Base-by-base conservation (phyloP, 2,797 vertebrate genomes). In the Pyrocephalus nanus region DNA sequence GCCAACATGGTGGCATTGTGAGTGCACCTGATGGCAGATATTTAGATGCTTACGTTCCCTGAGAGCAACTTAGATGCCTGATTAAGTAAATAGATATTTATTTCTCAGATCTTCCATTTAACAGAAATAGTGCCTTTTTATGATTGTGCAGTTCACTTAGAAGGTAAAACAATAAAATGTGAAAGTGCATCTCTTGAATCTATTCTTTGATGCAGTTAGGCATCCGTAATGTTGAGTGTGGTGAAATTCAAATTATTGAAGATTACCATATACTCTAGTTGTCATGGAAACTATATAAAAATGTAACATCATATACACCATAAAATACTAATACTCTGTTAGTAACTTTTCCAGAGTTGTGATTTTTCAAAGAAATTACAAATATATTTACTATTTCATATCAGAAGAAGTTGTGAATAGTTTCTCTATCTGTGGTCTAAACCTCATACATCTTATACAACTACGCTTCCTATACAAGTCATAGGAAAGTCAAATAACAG, bases 221-320 rank as follows among this genome's bases (percentile, higher is more conserved):
- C 12, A 71, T 64, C 2, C 40, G 53, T 32, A 83, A 77, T 45
- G 18, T 15, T 67, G 48, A 79, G 18, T 42, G 53, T 8, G 43
- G 36, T 64, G 23, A 95, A 92, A 74, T 67, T 32, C 18, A 83
- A 74, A 71, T 82, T 77, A 57, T 80, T 83, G 70, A 64, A 86
- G 20, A 57, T 60, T 76, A 91, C 12, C 2, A 60, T 76, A 74
- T 83, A 16, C 9, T 88, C 34, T 43, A 13, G 61, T 90, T 89
- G 25, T 76, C 88, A 93, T 61, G 87, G 78, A 94, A 92, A 91
- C 38, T 36, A 32, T 36, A 47, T 50, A n/a, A 89, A 90, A 92
- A 57, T 54, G 23, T 64, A 25, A 20, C 16, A 36, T 73, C 30
- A 20, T 58, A 27, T 60, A 48, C 9, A 80, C 5, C 29, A 53